phyloP scores from a whole-genome alignment of 1,140 invertebrate species.

The Micrasema minimum region DNA sequence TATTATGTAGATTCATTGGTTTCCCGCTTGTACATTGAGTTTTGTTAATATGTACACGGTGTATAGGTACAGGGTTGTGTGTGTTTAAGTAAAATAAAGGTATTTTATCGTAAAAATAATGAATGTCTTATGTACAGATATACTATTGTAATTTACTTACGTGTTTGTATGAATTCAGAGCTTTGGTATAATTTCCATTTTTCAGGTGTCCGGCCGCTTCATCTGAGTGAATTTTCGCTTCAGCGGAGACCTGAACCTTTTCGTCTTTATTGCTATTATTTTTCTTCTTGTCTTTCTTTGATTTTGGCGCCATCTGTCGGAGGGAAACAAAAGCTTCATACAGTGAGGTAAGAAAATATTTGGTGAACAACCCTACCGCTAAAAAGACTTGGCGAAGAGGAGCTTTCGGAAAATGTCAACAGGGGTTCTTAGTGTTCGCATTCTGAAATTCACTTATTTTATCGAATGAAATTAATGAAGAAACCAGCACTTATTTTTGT shows the following conservation, averaged over 20 bases:
- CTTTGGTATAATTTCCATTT: constrained; percentile 74
- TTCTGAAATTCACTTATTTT: no score
- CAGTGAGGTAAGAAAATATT: neutral
- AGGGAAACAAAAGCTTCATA: constrained; percentile 3
- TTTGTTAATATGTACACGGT: no score
- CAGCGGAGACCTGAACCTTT: constrained; percentile 63
- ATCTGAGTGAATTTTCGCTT: constrained; percentile 72
- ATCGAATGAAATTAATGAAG: no score
- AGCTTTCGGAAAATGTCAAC: constrained; percentile 11
- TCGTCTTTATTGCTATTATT: constrained; percentile 62
- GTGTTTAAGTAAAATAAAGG: no score
- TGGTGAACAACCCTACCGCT: neutral
- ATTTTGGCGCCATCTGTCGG: constrained; percentile 45
- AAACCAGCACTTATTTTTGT: no score
- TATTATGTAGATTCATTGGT: no score
- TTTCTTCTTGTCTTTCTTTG: constrained; percentile 54
- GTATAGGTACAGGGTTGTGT: no score
- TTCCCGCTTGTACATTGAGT: no score
- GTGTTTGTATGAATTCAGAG: constrained; percentile 73
- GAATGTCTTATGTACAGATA: no score
- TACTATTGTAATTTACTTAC: no score
- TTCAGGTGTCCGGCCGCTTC: constrained; percentile 78
- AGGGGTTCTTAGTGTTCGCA: no score
- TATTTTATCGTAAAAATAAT: no score
- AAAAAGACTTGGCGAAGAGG: neutral